Base-by-base conservation (phyloP, 2,888 invertebrate species). In the Pherbina coryleti region DNA sequence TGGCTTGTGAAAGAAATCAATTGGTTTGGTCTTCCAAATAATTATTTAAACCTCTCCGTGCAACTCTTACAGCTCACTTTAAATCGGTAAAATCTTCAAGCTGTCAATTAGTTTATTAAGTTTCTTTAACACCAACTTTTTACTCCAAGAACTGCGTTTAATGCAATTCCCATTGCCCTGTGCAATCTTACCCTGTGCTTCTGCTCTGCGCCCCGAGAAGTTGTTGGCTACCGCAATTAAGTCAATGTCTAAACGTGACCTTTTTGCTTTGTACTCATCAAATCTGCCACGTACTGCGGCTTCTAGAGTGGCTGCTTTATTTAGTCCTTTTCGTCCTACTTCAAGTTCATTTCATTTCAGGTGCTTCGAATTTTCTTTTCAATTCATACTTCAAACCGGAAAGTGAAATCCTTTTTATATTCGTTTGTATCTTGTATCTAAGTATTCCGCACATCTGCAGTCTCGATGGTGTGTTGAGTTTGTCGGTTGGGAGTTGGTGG, bases 181-280 rank as follows among this genome's bases (percentile, higher is more conserved):
- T n/a, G n/a, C 11, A 3, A 4, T 51, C 69, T 69, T 69, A 51
- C 22, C 22, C 22, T 49, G 69, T 49, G 25, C 69, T 22, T 60
- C 25, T 69, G 3, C n/a, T 11, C 51, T n/a, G 11, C 31, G 44
- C 22, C 2, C 17, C 44, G 25, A 3, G 9, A 19, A 22, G n/a
- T 22, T 9, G 34, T 22, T 34, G 44, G 17, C 22, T 3, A 37
- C 67, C 67, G 44, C 67, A 44, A 37, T 34, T 67, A 67, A n/a
- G 67, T 34, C 67, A 67, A 67, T 44, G 67, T 67, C 67, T 34
- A 66, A 22, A 25, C 69, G 69, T 69, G 69, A 69, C 69, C 69
- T 51, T 51, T 51, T 22, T 17, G 22, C 25, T 22, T 22, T 17
- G 34, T 66, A n/a, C n/a, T 64, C 31, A 9, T 11, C 28, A n/a